Base-by-base conservation (phyloP, 2,113 vertebrate species). In the Lipotes vexillifer region DNA sequence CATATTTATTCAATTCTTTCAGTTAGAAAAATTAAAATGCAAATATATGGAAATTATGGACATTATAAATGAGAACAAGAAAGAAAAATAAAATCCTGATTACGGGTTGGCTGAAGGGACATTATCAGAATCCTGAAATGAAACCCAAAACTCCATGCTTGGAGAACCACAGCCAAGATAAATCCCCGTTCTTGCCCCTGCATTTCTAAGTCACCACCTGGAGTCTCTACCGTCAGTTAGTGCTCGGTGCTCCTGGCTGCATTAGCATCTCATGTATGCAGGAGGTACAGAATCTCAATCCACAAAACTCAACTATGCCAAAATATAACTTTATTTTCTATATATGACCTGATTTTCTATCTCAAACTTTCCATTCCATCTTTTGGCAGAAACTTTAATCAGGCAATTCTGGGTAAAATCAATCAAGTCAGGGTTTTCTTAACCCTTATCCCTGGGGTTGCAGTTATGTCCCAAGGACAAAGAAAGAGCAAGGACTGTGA, bases 41-140 rank as follows among this genome's bases (percentile, higher is more conserved):
- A 98, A 98, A 98, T 97, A 17, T 93, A 97, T 97, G 96, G 81
- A 97, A 97, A 98, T 98, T 97, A 96, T 97, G 97, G 78, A 46
- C 83, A 94, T 97, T 97, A 96, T 91, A 97, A 98, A 97, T 94
- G 96, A 97, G 96, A 97, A 94, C 91, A 94, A 97, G 92, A 96
- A 96, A 92, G 96, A 90, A 97, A 97, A 97, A 89, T 89, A 93
- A 98, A 97, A 83, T 44, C 57, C 95, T 96, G 97, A 96, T 96
- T 96, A 96, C 63, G 89, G 82, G 95, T 97, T 97, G 95, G 96
- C 92, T 95, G 74, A 74, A 96, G 87, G 93, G 89, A 92, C 68
- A 94, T 86, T 94, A 97, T 74, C 89, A 97, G 96, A 94, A 97
- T 95, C 78, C 93, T 89, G 57, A 97, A 97, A 96, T 96, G 80